phyloP scores from a whole-genome alignment of 2,888 invertebrate species.

The Napeogenes inachia region DNA sequence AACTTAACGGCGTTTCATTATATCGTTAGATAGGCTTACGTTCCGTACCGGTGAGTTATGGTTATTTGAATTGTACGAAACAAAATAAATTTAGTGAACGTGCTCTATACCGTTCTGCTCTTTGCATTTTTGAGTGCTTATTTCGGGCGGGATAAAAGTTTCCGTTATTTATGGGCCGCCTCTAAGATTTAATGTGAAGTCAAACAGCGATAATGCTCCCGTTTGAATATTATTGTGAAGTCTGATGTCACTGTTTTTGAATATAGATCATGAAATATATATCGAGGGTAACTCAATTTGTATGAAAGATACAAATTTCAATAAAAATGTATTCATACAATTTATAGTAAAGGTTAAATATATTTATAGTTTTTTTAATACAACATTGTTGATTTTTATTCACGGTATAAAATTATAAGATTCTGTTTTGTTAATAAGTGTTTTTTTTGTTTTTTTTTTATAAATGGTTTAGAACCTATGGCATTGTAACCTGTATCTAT shows the following conservation, averaged over 20 bases:
- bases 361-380: no score
- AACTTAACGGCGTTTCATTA: conserved; percentile 76
- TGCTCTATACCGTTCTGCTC: conserved; percentile 75
- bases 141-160: conserved; percentile 76
- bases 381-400: no score
- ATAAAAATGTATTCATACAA: no score
- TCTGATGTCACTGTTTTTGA: conserved; percentile 35
- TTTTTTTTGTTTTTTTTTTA: no score
- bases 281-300: conserved; percentile 15
- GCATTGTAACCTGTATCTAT: no score
- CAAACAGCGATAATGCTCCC: conserved; percentile 75
- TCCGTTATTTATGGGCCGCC: conserved; percentile 72
- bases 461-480: no score
- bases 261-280: conserved; percentile 20
- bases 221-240: conserved; percentile 59
- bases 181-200: conserved; percentile 77
- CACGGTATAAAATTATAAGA: no score
- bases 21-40: conserved; percentile 76
- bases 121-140: conserved; percentile 79
- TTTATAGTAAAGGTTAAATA: not conserved
- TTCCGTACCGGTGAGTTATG: conserved; percentile 69
- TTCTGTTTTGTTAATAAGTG: no score
- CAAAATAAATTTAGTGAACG: conserved; percentile 78
- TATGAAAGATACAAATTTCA: not conserved
- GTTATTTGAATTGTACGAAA: conserved; percentile 78